These are phyloP conservation scores for Eilema sororculum DNA, from an alignment of 2,888 invertebrate genomes.

Conservation along the genomic window DNA sequence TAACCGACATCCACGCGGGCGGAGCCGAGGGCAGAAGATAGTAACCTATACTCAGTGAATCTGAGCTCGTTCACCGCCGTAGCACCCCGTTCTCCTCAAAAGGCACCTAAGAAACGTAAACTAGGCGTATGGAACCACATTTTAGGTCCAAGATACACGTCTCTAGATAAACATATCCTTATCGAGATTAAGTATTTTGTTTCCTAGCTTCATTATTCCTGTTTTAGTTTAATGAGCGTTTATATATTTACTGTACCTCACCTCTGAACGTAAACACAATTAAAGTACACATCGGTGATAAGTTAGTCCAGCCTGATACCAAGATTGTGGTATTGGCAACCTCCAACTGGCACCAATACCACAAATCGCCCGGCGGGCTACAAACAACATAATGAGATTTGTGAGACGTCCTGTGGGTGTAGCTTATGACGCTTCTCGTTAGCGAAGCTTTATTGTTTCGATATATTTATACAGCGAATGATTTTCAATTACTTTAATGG, in stretches of 20 bases:
- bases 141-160: no score
- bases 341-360: constrained; percentile 57
- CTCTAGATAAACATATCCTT: no score
- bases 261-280: constrained; percentile 42
- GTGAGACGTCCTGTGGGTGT: constrained; percentile 68
- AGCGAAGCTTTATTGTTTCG: constrained; percentile 77
- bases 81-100: no score
- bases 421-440: constrained; percentile 79
- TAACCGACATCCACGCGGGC: no score
- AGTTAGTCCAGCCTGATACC: constrained; percentile 43
- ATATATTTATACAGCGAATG: constrained; percentile 45
- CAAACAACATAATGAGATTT: constrained; percentile 77
- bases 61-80: no score
- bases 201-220: constrained; percentile 7
- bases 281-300: constrained; percentile 53
- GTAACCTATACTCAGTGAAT: no score
- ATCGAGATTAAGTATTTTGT: background rate
- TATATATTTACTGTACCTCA: background rate
- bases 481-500: constrained; percentile 44
- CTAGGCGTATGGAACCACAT: no score
- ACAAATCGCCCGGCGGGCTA: constrained; percentile 39
- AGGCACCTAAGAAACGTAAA: no score
- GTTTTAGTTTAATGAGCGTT: constrained; percentile 11
- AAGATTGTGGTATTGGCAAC: constrained; percentile 27
- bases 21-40: no score